Evolutionary conservation across 2,797 vertebrate genomes (phyloP), one percentile per base, ranked within the genome.

Genomic region (Benthosema pterotum): DNA sequence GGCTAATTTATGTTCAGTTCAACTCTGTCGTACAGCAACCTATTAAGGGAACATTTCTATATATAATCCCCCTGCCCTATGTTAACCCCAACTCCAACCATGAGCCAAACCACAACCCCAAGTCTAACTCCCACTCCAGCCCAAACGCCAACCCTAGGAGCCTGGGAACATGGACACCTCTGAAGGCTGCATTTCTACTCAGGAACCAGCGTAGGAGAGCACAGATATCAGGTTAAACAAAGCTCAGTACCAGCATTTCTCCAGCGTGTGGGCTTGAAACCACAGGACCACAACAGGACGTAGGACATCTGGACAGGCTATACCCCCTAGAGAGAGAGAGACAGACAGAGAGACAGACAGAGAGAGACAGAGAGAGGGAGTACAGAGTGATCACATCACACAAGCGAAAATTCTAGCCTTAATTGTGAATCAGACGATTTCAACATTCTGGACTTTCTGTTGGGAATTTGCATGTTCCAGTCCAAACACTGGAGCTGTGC

Each of bases 221-320:
- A 53, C 46, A 67, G 19, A 51, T 62, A 74, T 72, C 64, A 58
- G 43, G 49, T 80, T 69, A 8, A 69, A 73, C 47, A 58, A 71
- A 69, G 55, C 45, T 25, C 48, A 28, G 42, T 57, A 22, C 3
- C 8, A 42, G 45, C 32, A 57, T 78, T 73, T 48, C 74, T 77
- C 55, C 52, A 17, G 19, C 49, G 63, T 53, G 53, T 69, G 53
- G 53, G 52, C 67, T 74, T 62, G 57, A 47, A 60, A 42, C 11
- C 49, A 32, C 32, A 67, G 12, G 51, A 75, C 64, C 59, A 67
- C 0, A 2, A 67, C 0, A 2, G 60, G 65, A 80, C 48, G 48
- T 12, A 51, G 18, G 57, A 79, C 74, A 81, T 85, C 78, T 80
- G 80, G 74, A 73, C 63, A 3, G 22, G 50, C 13, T 16, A 60